Conservation (phyloP, 2,888 invertebrate genomes). For the Himalopsyche tibetana region DNA sequence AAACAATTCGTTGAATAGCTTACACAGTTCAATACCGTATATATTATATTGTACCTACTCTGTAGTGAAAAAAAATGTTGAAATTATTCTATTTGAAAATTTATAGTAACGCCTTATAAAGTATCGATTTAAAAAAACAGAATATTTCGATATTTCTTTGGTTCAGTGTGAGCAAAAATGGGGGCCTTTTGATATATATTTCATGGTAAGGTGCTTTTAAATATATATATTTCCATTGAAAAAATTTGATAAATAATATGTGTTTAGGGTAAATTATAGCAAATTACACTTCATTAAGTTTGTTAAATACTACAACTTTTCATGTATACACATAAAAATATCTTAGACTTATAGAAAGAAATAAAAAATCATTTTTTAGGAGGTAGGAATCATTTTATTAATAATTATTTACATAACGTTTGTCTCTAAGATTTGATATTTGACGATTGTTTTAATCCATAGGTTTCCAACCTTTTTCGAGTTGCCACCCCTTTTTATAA, state of each 20-base stretch:
- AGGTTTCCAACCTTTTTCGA: no score
- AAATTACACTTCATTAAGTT: slow-evolving; percentile 3
- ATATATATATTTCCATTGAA: neutral
- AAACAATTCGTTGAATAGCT: neutral
- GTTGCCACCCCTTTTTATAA: no score
- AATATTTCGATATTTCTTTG: slow-evolving; percentile 14
- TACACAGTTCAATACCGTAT: neutral
- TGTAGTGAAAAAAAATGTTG: neutral
- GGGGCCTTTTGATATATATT: slow-evolving; percentile 27
- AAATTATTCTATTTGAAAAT: neutral
- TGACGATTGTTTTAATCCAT: no score
- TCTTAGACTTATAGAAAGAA: no score
- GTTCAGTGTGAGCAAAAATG: slow-evolving; percentile 15
- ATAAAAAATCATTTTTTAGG: no score
- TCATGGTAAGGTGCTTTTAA: slow-evolving; percentile 13
- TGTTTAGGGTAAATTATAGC: slow-evolving; percentile 18
- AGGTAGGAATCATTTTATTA: no score
- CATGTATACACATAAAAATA: no score
- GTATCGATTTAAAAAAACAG: slow-evolving; percentile 11
- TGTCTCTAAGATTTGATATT: no score
- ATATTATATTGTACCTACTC: no score
- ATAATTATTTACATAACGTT: no score
- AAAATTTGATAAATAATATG: neutral
- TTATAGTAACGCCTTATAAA: slow-evolving; percentile 2
- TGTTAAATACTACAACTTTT: no score